Evolutionary conservation across 2,888 invertebrate species (phyloP).

Genomic region (Dryomyza anilis): DNA sequence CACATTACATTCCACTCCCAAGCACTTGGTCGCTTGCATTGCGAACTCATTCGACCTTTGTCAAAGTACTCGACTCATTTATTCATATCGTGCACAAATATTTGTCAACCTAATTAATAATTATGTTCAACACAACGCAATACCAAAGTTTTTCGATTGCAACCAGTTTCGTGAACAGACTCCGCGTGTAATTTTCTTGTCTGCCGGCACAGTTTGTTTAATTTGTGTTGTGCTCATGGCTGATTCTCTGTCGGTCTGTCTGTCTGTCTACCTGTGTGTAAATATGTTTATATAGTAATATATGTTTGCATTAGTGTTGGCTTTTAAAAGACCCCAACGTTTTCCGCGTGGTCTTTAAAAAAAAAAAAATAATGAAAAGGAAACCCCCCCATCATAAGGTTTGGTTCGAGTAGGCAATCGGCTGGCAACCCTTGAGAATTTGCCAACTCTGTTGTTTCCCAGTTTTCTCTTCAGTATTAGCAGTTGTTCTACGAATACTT

Average conservation of each 20-base stretch:
- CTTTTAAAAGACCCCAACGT: too few relatives aligned
- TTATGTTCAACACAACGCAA: slow-evolving; percentile 47
- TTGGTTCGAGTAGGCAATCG: too few relatives aligned
- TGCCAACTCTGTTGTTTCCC: not conserved
- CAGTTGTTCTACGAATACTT: too few relatives aligned
- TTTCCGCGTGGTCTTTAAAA: too few relatives aligned
- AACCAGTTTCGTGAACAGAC: not conserved
- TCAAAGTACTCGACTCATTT: slow-evolving; percentile 23
- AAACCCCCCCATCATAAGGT: too few relatives aligned
- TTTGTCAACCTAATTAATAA: slow-evolving; percentile 55
- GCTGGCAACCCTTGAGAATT: slow-evolving; percentile 4
- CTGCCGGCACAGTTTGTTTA: too few relatives aligned
- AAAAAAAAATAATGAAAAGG: too few relatives aligned
- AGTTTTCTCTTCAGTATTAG: not conserved
- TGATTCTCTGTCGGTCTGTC: slow-evolving; percentile 17
- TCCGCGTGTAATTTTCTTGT: too few relatives aligned
- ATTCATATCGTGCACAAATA: slow-evolving; percentile 48
- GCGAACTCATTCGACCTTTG: not conserved
- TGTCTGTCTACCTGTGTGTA: not conserved
- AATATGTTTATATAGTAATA: too few relatives aligned
- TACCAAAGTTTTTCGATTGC: slow-evolving; percentile 41
- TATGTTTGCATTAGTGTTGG: not conserved
- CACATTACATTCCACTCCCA: too few relatives aligned
- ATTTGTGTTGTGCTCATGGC: slow-evolving; percentile 29
- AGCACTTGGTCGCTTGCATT: not conserved